Percentiles rank a stretch among this genome's conserved stretches.
phyloP scores from a whole-genome alignment of 2,797 vertebrate genomes.

The Cercopithecus neglectus region DNA sequence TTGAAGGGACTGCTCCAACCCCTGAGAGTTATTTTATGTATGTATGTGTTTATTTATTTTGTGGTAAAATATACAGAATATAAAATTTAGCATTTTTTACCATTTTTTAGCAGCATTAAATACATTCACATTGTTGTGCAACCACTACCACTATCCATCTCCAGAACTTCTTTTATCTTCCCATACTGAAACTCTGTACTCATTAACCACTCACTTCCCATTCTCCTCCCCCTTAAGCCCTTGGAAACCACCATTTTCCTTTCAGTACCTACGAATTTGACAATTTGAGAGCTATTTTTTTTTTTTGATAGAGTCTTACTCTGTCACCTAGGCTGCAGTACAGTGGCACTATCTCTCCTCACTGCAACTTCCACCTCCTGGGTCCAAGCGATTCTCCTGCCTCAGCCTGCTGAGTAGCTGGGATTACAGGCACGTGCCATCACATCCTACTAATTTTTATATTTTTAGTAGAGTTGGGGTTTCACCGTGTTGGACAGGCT shows the following conservation, averaged over 20 bases:
- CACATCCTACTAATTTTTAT: background rate
- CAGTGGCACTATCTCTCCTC: background rate
- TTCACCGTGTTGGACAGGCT: background rate
- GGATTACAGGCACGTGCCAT: background rate
- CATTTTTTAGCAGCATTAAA: background rate
- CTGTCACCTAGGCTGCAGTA: background rate
- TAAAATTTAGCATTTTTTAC: background rate
- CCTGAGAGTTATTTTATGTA: background rate
- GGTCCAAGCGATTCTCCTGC: background rate
- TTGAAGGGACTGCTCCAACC: background rate
- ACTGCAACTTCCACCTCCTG: background rate
- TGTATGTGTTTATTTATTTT: background rate
- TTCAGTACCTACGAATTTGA: background rate
- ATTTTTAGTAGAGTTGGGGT: background rate
- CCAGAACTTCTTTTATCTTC: background rate
- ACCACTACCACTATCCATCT: background rate
- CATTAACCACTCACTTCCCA: background rate
- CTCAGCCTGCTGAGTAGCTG: background rate
- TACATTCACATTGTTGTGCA: background rate
- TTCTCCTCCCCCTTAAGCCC: too few species aligned
- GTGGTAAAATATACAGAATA: background rate
- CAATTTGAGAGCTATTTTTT: slow-evolving; percentile 25
- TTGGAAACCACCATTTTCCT: background rate
- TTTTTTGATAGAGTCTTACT: background rate
- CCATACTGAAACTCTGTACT: background rate